Evolutionary conservation across 92 coral and sea anemone genomes (phyloP).

Genomic region (Bergia sp.): DNA sequence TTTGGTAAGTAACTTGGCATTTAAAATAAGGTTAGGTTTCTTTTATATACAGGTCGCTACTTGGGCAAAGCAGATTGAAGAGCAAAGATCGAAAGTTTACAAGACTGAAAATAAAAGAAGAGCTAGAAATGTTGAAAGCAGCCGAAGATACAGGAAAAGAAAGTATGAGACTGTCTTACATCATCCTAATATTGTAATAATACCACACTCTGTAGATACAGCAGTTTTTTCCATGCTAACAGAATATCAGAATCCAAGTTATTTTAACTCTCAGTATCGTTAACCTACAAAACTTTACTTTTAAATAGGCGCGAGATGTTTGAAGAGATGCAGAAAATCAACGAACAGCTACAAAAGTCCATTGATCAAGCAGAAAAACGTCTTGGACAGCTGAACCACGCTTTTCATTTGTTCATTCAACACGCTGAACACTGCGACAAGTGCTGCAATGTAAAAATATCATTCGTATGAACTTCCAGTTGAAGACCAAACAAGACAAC

Average conservation of each 20-base stretch:
- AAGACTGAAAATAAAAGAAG: conserved; percentile 86
- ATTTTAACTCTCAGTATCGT: too few relatives aligned
- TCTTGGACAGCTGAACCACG: conserved; percentile 71
- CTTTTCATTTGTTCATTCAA: conserved; percentile 80
- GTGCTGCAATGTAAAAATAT: conserved; percentile 76
- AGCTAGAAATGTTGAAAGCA: conserved; percentile 90
- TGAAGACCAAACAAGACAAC: background rate
- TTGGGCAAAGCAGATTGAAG: conserved; percentile 47
- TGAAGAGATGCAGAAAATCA: conserved; percentile 71
- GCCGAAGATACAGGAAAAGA: conserved; percentile 87
- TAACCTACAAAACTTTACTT: background rate
- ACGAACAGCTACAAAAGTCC: conserved; percentile 71
- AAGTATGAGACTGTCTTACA: conserved; percentile 49
- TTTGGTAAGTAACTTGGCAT: background rate
- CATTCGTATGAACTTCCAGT: conserved; percentile 51
- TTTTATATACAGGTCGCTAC: conserved; percentile 20
- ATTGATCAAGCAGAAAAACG: conserved; percentile 75
- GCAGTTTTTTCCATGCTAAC: background rate
- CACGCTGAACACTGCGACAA: conserved; percentile 82
- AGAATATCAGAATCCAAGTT: background rate
- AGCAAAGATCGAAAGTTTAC: conserved; percentile 60
- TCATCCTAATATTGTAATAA: background rate
- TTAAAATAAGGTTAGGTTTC: background rate
- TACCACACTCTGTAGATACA: too few relatives aligned
- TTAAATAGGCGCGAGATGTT: conserved; percentile 65